Conservation (phyloP, 1,140 invertebrate genomes). For the Drosophila trapezifrons region DNA sequence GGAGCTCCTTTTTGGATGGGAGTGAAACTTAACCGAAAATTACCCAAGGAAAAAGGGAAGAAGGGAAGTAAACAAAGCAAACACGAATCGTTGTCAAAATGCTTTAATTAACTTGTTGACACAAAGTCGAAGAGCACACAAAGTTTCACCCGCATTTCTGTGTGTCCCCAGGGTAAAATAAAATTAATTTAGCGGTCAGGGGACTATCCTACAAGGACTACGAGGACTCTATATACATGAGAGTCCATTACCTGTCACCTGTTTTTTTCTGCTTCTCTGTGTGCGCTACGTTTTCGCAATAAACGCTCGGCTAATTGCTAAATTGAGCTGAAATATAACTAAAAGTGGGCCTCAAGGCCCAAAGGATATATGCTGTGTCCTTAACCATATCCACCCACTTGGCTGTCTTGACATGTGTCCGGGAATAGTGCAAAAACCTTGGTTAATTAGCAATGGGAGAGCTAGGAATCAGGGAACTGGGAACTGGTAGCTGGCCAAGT, state of each 20-base stretch:
- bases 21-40: slow-evolving; percentile 18
- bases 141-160: slow-evolving; percentile 34
- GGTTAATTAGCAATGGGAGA: slow-evolving; percentile 58
- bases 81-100: slow-evolving; percentile 74
- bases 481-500: slow-evolving; percentile 5
- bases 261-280: slow-evolving; percentile 38
- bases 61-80: slow-evolving; percentile 18
- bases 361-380: slow-evolving; percentile 4
- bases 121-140: slow-evolving; percentile 47
- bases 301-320: slow-evolving; percentile 46
- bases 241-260: slow-evolving; percentile 50
- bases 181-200: slow-evolving; percentile 60
- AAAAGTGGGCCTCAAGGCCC: slow-evolving; percentile 6
- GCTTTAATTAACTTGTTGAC: slow-evolving; percentile 82
- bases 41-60: background rate
- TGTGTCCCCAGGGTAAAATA: slow-evolving; percentile 65
- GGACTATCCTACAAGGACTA: slow-evolving; percentile 2
- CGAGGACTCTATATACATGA: background rate
- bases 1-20: background rate
- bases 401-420: slow-evolving; percentile 10
- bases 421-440: slow-evolving; percentile 51
- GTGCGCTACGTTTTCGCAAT: slow-evolving; percentile 34
- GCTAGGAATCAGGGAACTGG: slow-evolving; percentile 4
- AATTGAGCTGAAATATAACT: slow-evolving; percentile 54
- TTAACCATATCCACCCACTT: slow-evolving; percentile 3